Evolutionary conservation across 2,888 invertebrate genomes (phyloP).

Genomic region (Drosophila limbata): DNA sequence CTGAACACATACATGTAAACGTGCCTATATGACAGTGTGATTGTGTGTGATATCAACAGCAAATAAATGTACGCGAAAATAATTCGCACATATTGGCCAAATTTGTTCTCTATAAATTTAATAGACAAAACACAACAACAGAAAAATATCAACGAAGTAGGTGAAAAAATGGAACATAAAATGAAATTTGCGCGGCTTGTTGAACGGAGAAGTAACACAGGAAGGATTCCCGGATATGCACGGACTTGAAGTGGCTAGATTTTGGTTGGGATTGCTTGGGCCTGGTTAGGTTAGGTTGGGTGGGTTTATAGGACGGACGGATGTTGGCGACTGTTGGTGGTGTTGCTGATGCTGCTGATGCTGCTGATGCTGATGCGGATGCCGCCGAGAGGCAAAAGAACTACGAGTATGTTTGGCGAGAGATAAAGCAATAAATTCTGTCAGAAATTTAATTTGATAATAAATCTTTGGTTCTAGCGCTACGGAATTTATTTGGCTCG

Average conservation of each 20-base stretch:
- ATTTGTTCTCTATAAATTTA: slow-evolving; percentile 83
- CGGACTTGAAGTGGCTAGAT: slow-evolving; percentile 56
- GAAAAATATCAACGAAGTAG: slow-evolving; percentile 25
- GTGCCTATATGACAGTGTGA: slow-evolving; percentile 1
- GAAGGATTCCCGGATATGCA: slow-evolving; percentile 50
- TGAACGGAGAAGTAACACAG: slow-evolving; percentile 46
- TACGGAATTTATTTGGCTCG: slow-evolving; percentile 85
- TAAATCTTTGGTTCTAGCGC: slow-evolving; percentile 86
- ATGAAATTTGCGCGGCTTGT: slow-evolving; percentile 67
- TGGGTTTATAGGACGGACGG: slow-evolving; percentile 41
- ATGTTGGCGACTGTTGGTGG: slow-evolving; percentile 50
- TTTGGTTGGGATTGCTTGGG: slow-evolving; percentile 36
- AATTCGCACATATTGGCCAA: slow-evolving; percentile 81
- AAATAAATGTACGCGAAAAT: slow-evolving; percentile 72
- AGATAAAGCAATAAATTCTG: slow-evolving; percentile 86
- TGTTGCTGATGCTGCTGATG: slow-evolving; percentile 44
- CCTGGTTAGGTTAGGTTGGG: slow-evolving; percentile 42
- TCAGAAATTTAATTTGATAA: slow-evolving; percentile 86
- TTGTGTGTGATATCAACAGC: slow-evolving; percentile 34
- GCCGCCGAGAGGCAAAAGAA: slow-evolving; percentile 83
- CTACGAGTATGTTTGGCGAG: slow-evolving; percentile 81
- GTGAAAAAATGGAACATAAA: slow-evolving; percentile 39
- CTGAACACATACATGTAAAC: slow-evolving; percentile 17
- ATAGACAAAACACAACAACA: slow-evolving; percentile 63
- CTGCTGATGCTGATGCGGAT: slow-evolving; percentile 59